Base-by-base conservation (phyloP, 2,113 vertebrate species). In the Nanorana parkeri region DNA sequence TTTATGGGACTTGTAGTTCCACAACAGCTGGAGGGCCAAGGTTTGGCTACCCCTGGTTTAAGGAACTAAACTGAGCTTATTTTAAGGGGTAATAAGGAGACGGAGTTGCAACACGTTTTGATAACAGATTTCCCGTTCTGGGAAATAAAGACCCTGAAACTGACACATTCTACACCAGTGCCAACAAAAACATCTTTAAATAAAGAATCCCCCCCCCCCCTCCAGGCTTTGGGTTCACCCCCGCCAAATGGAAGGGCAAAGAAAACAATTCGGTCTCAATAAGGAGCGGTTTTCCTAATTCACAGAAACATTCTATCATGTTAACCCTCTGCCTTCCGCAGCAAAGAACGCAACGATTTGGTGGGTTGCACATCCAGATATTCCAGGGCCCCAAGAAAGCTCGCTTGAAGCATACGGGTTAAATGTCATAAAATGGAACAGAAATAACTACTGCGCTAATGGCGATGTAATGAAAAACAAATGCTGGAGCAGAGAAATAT, bases 111-210 rank as follows among this genome's bases (percentile, higher is more conserved):
- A 63, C 61, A 60, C 79, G 1, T 66, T 80, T 67, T 55, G 71
- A 82, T 75, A 72, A 82, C 71, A 82, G 71, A 75, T 82, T 81
- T 67, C 66, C 52, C 61, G 66, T 95, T 94, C 90, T 97, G 95
- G 96, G 96, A 96, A 96, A 95, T 96, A 95, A 94, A 88, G 93
- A 93, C 93, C 92, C 94, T 94, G 95, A 95, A 96, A 94, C 94
- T 91, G 90, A 95, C 93, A 90, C 92, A 93, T 93, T 90, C 90
- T 92, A 89, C 88, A 87, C 87, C 5, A 1, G 91, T 88, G 96
- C 96, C 96, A 98, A 96, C 91, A 95, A 96, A 95, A 96, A 97
- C 94, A 97, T 95, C 93, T 95, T 95, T 95, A 96, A 96, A 96
- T 95, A 95, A 95, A 90, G 86, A 92, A 94, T 92, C 89, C 88